phyloP scores from a whole-genome alignment of 2,797 vertebrate genomes.

The Emydoidea blandingii region DNA sequence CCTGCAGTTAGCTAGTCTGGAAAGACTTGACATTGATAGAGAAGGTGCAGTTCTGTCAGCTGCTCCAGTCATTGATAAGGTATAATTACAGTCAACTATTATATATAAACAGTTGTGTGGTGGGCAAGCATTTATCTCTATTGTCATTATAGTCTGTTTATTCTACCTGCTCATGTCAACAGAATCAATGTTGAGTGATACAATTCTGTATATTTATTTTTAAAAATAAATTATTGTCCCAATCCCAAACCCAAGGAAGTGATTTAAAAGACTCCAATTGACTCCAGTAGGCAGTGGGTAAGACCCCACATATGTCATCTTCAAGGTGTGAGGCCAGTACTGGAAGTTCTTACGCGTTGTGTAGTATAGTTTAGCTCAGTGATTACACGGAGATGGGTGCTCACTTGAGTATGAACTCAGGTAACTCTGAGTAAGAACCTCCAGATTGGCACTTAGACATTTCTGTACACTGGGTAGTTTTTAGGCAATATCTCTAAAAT shows the following conservation, averaged over 20 bases:
- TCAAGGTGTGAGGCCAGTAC: not conserved
- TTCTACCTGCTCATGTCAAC: not conserved
- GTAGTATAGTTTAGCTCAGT: not conserved
- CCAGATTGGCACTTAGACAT: not conserved
- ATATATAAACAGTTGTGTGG: rapidly evolving
- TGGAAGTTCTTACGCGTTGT: not conserved
- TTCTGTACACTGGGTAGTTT: too few relatives aligned
- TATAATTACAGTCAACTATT: not conserved
- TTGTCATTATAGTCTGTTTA: not conserved
- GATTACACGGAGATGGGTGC: not conserved
- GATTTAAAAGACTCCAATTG: not conserved
- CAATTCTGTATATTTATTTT: not conserved
- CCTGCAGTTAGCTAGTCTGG: not conserved
- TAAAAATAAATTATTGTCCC: not conserved
- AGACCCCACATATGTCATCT: rapidly evolving
- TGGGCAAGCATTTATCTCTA: not conserved
- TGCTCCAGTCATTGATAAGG: not conserved
- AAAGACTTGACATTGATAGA: not conserved
- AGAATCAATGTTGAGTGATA: not conserved
- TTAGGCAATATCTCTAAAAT: not conserved
- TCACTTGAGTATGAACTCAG: not conserved
- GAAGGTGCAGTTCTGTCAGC: not conserved
- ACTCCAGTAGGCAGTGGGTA: not conserved
- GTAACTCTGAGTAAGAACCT: not conserved
- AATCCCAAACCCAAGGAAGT: not conserved